Conservation (phyloP, 2,113 vertebrate species). For the Oncorhynchus clarkii region DNA sequence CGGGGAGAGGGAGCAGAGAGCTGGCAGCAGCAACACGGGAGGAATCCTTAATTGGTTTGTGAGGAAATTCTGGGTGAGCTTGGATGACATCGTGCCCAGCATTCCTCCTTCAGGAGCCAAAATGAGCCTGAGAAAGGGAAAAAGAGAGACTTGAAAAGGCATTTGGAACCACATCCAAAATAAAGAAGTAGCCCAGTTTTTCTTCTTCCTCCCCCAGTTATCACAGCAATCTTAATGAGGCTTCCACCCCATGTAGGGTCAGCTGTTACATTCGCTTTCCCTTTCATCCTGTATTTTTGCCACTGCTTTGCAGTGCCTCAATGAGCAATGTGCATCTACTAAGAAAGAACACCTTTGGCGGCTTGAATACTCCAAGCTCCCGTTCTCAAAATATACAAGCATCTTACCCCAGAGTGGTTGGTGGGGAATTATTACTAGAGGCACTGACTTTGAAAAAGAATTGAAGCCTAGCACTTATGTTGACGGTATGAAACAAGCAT, state of each 20-base stretch:
- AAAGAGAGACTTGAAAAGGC: not conserved
- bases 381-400: too few species aligned
- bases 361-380: too few species aligned
- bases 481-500: too few species aligned
- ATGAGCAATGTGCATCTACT: not conserved
- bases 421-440: too few species aligned
- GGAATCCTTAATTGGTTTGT: not conserved
- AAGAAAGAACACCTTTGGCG: too few species aligned
- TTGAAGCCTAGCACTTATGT: too few species aligned
- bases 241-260: not conserved
- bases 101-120: not conserved
- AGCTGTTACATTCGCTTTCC: not conserved
- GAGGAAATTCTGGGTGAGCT: conserved; percentile 17
- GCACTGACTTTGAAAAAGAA: too few species aligned
- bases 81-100: conserved; percentile 14
- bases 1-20: too few species aligned
- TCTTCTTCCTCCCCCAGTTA: not conserved
- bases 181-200: not conserved
- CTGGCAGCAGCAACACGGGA: conserved; percentile 5
- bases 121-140: not conserved
- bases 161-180: not conserved
- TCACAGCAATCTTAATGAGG: not conserved
- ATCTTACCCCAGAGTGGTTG: too few species aligned
- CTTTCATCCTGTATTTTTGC: not conserved
- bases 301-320: not conserved